A percentile compares a stretch with the other conserved stretches of the same genome.
Conservation (phyloP, 2,113 vertebrate species). For the Gymnogyps californianus region DNA sequence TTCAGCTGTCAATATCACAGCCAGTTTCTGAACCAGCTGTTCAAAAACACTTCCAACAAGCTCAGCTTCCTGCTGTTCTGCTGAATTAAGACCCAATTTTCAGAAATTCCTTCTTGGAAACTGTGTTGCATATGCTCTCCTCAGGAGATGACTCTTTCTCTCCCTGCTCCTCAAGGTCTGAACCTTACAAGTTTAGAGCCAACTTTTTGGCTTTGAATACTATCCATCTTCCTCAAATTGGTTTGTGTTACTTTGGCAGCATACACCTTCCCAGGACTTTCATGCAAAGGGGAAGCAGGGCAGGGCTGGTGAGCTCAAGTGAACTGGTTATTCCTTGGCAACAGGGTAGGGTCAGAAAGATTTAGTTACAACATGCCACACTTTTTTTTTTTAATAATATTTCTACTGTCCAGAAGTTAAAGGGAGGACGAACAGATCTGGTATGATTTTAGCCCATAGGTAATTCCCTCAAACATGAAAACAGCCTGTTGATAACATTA, state of each 20-base stretch:
- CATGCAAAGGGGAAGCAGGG: not conserved
- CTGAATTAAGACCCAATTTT: not conserved
- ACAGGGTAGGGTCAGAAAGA: not conserved
- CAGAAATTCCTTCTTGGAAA: not conserved
- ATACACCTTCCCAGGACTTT: not conserved
- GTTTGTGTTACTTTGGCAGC: not conserved
- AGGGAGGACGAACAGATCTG: not conserved
- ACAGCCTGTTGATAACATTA: not conserved
- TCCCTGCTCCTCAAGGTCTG: not conserved
- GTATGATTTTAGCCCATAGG: constrained; percentile 1
- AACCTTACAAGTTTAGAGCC: not conserved
- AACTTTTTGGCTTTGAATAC: not conserved
- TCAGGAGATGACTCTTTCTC: not conserved
- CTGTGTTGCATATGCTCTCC: not conserved
- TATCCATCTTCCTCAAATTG: not conserved
- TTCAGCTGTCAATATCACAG: constrained; percentile 29
- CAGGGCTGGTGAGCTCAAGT: not conserved
- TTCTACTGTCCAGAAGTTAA: not conserved
- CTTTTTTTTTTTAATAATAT: not conserved
- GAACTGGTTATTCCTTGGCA: not conserved
- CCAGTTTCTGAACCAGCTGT: constrained; percentile 36
- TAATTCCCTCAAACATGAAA: not conserved
- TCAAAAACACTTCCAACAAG: constrained; percentile 8
- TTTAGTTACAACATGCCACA: not conserved
- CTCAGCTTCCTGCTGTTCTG: not conserved